A percentile compares a stretch with the other conserved stretches of the same genome.
phyloP scores from a whole-genome alignment of 2,888 invertebrate species.

The Eubasilissa splendida region DNA sequence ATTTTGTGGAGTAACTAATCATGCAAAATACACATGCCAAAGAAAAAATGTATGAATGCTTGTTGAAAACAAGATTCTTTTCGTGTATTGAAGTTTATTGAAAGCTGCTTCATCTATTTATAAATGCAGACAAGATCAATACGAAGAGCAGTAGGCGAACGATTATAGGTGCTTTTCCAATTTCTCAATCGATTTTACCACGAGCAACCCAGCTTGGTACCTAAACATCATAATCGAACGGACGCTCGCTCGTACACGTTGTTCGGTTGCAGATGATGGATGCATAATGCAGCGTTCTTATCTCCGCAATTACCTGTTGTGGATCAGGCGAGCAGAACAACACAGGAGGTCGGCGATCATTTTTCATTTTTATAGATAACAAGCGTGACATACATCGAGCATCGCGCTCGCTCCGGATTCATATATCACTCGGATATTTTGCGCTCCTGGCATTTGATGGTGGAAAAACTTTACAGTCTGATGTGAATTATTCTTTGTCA shows the following conservation, averaged over 20 bases:
- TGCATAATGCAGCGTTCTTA: conserved; percentile 53
- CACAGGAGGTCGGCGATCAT: conserved; percentile 57
- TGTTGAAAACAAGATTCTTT: too few relatives aligned
- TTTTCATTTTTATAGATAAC: conserved; percentile 58
- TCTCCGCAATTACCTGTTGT: conserved; percentile 55
- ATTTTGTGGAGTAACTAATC: too few relatives aligned
- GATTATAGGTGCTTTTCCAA: conserved; percentile 24
- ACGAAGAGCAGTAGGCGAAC: conserved; percentile 26
- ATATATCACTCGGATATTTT: conserved; percentile 50
- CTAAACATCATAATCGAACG: conserved; percentile 41
- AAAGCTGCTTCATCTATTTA: neutral
- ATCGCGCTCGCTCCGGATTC: conserved; percentile 42
- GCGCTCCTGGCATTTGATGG: conserved; percentile 54
- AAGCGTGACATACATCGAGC: conserved; percentile 52
- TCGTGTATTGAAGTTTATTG: neutral
- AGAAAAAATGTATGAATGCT: too few relatives aligned
- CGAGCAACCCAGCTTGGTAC: conserved; percentile 29
- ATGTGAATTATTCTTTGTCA: conserved; percentile 53
- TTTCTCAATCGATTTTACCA: conserved; percentile 39
- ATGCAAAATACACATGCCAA: too few relatives aligned
- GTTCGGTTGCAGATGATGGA: conserved; percentile 54
- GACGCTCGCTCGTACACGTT: conserved; percentile 8
- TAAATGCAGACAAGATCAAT: conserved; percentile 16
- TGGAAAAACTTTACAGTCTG: conserved; percentile 42
- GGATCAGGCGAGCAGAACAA: conserved; percentile 55